phyloP scores from a whole-genome alignment of 2,888 invertebrate genomes.

The Cantharis lateralis region DNA sequence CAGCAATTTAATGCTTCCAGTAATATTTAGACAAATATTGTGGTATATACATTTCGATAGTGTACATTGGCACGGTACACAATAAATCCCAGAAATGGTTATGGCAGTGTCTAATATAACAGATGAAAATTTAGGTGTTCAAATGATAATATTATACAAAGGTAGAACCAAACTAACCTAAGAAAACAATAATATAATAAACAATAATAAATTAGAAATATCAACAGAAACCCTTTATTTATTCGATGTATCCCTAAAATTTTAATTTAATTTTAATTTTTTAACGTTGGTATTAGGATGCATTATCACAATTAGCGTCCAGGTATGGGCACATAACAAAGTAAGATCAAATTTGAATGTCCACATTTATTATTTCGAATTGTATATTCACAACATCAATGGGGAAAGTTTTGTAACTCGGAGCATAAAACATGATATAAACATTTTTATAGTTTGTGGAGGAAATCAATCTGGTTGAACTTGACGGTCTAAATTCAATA shows the following conservation, averaged over 20 bases:
- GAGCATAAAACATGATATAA: not conserved
- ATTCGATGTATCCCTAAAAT: not conserved
- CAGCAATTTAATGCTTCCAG: not conserved
- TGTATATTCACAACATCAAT: not conserved
- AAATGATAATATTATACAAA: not conserved
- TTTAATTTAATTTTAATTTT: too few species aligned
- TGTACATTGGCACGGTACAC: not conserved
- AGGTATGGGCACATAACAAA: not conserved
- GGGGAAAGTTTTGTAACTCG: not conserved
- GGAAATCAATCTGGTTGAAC: not conserved
- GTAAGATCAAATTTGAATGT: not conserved
- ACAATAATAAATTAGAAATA: not conserved
- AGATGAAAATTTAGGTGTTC: not conserved
- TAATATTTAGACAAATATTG: not conserved
- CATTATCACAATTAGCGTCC: not conserved
- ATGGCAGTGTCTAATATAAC: not conserved
- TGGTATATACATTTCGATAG: not conserved
- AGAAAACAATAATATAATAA: not conserved
- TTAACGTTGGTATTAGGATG: not conserved
- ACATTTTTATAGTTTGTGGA: not conserved
- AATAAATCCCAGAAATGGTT: not conserved
- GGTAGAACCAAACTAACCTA: not conserved
- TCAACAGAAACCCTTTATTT: not conserved
- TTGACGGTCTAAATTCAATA: not conserved
- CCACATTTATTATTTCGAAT: not conserved